phyloP scores from a whole-genome alignment of 2,888 invertebrate species.

The Himalopsyche tibetana region DNA sequence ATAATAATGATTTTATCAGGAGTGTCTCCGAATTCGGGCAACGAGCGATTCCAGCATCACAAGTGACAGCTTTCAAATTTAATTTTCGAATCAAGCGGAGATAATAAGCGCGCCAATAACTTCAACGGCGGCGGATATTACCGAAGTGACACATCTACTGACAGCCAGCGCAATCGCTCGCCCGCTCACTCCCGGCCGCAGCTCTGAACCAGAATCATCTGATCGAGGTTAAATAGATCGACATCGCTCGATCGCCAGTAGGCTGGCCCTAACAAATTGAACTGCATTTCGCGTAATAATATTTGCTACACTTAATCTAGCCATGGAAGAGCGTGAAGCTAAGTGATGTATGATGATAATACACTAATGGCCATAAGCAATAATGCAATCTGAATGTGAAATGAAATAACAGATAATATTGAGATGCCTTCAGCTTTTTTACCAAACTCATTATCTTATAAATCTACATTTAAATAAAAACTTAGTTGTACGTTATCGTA shows the following conservation, averaged over 20 bases:
- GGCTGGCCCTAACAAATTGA: slow-evolving; percentile 51
- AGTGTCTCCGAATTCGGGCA: not conserved
- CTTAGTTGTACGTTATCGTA: too few relatives aligned
- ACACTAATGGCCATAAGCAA: too few relatives aligned
- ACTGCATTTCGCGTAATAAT: slow-evolving; percentile 49
- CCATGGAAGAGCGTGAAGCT: too few relatives aligned
- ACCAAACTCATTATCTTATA: too few relatives aligned
- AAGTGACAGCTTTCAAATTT: slow-evolving; percentile 38
- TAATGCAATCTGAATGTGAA: too few relatives aligned
- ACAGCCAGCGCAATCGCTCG: not conserved
- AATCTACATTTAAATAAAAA: too few relatives aligned
- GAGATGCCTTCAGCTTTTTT: too few relatives aligned
- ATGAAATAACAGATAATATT: too few relatives aligned
- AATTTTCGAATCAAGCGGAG: slow-evolving; percentile 12
- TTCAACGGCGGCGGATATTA: not conserved
- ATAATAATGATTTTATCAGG: not conserved
- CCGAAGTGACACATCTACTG: slow-evolving; percentile 12
- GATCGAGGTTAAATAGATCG: slow-evolving; percentile 57
- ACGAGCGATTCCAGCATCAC: not conserved
- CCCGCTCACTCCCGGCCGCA: not conserved
- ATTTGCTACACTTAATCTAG: not conserved
- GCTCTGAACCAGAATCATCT: slow-evolving; percentile 49
- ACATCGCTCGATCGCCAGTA: slow-evolving; percentile 51
- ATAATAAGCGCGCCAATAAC: slow-evolving; percentile 23
- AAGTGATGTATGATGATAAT: not conserved